phyloP scores from a whole-genome alignment of 2,888 invertebrate genomes.

The Sisyra nigra region DNA sequence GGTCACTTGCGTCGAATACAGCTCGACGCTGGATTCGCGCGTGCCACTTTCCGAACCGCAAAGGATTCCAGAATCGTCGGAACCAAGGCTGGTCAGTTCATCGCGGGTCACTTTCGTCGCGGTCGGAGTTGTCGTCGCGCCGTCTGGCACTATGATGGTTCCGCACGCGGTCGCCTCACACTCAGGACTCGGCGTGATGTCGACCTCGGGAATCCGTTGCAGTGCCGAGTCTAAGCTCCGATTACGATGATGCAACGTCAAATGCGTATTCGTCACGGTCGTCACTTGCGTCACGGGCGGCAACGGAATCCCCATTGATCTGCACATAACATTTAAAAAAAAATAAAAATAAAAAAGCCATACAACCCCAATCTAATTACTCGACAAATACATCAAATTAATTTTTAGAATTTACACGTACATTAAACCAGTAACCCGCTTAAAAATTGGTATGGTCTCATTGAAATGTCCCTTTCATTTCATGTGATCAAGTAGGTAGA shows the following conservation, averaged over 20 bases:
- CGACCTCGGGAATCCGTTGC: constrained; percentile 77
- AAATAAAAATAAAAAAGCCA: no score
- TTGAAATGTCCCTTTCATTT: no score
- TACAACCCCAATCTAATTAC: no score
- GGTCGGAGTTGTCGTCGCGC: constrained; percentile 30
- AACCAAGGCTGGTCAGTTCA: constrained; percentile 46
- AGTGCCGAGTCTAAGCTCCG: constrained; percentile 79
- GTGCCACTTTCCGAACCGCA: constrained; percentile 38
- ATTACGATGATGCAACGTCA: constrained; percentile 70
- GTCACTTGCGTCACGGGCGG: constrained; percentile 41
- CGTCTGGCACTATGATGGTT: constrained; percentile 16
- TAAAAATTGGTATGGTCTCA: no score
- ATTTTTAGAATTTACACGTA: no score
- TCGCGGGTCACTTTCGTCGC: constrained; percentile 35
- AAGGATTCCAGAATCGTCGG: constrained; percentile 66
- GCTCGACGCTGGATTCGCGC: constrained; percentile 33
- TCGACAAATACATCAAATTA: no score
- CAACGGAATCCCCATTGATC: constrained; percentile 47
- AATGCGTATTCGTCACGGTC: constrained; percentile 28
- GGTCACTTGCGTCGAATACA: constrained; percentile 30
- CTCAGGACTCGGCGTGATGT: constrained; percentile 48
- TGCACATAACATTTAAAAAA: constrained; percentile 21
- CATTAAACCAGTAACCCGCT: no score
- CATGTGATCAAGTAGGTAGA: no score
- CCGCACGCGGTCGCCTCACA: constrained; percentile 29